Evolutionary conservation across 2,888 invertebrate species (phyloP).

Genomic region (Scaptomyza caliginosa): DNA sequence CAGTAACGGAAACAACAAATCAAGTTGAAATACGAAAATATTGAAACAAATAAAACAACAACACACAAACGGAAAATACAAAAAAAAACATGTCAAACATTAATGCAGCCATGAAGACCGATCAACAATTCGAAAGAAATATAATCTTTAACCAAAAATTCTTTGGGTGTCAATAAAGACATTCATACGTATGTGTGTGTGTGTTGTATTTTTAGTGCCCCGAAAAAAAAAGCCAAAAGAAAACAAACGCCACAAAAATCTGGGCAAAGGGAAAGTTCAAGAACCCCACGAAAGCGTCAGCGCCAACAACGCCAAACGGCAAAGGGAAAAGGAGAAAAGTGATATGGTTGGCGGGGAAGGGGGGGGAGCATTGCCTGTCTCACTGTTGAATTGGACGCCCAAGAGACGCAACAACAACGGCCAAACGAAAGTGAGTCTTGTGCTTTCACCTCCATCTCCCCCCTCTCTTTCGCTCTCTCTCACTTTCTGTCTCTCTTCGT

Average conservation of each 20-base stretch:
- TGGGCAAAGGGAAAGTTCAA: conserved; percentile 64
- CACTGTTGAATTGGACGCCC: conserved; percentile 51
- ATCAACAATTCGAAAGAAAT: conserved; percentile 38
- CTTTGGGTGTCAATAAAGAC: conserved; percentile 19
- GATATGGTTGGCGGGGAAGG: no score
- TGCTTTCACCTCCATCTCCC: not conserved
- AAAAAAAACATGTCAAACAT: conserved; percentile 10
- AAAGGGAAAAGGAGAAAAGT: not conserved
- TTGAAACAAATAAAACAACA: no score
- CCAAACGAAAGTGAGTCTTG: conserved; percentile 65
- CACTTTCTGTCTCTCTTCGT: not conserved
- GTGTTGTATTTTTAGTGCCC: not conserved
- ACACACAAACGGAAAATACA: not conserved
- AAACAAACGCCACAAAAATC: conserved; percentile 56
- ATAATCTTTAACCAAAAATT: conserved; percentile 39
- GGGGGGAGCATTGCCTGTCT: conserved; percentile 44
- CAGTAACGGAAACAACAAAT: conserved; percentile 49
- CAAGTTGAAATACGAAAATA: conserved; percentile 9
- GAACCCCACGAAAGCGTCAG: conserved; percentile 75
- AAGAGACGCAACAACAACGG: not conserved
- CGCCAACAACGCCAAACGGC: conserved; percentile 34
- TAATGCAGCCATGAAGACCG: conserved; percentile 25
- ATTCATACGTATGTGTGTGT: not conserved
- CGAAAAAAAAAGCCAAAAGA: conserved; percentile 27
- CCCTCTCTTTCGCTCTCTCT: not conserved